Conservation (phyloP, 2,888 invertebrate genomes). For the Ecdyonurus torrentis region DNA sequence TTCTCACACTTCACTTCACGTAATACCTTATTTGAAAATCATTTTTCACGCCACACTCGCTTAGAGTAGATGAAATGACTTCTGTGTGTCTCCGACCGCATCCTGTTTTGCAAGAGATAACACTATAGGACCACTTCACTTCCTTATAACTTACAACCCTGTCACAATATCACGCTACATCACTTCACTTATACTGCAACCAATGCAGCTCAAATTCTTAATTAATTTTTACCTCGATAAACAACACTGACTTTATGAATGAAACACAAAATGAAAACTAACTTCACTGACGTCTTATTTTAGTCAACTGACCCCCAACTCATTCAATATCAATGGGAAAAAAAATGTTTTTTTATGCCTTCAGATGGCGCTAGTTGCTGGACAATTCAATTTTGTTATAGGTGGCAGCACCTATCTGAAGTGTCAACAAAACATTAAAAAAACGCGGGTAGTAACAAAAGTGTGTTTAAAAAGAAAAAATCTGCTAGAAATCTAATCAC, state of each 20-base stretch:
- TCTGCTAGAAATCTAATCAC: too few species aligned
- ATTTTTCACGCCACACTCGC: background rate
- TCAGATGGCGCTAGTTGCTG: background rate
- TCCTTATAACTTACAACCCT: background rate
- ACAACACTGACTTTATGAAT: background rate
- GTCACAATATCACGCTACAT: background rate
- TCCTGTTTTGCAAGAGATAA: background rate
- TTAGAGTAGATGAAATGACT: too few species aligned
- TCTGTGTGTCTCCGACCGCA: too few species aligned
- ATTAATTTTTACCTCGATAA: background rate
- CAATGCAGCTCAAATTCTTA: background rate
- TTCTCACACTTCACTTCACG: too few species aligned
- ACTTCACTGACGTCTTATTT: background rate
- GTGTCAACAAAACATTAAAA: too few species aligned
- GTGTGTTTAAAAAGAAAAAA: too few species aligned
- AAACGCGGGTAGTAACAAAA: too few species aligned
- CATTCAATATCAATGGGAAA: background rate
- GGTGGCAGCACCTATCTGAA: background rate
- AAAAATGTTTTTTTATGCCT: background rate
- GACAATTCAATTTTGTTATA: background rate
- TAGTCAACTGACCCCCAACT: background rate
- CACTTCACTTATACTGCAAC: background rate
- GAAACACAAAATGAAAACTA: background rate
- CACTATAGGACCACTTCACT: background rate
- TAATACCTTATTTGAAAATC: background rate